Conservation (phyloP, 2,888 invertebrate genomes). For the Micoletzkya japonica region DNA sequence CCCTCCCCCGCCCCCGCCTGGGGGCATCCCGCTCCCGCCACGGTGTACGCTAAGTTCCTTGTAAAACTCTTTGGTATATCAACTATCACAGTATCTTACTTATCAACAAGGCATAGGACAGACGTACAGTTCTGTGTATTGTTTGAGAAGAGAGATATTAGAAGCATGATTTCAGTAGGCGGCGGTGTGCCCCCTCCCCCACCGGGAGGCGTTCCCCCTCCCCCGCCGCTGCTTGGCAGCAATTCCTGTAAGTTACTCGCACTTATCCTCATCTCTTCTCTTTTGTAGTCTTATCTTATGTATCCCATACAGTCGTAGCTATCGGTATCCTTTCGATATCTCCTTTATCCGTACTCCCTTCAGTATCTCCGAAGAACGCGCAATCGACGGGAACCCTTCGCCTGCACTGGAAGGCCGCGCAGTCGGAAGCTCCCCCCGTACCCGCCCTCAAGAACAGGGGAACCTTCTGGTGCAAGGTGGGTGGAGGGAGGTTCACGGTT, state of each 20-base stretch:
- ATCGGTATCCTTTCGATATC: slow-evolving; percentile 56
- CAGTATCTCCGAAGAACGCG: slow-evolving; percentile 33
- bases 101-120: no score
- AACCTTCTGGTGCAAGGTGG: slow-evolving; percentile 86
- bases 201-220: slow-evolving; percentile 60
- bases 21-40: slow-evolving; percentile 46
- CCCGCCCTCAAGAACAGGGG: slow-evolving; percentile 60
- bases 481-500: no score
- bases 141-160: background rate
- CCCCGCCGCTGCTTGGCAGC: slow-evolving; percentile 38
- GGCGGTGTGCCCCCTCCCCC: slow-evolving; percentile 53
- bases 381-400: slow-evolving; percentile 73
- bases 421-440: slow-evolving; percentile 59
- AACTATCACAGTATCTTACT: background rate
- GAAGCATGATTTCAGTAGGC: slow-evolving; percentile 30
- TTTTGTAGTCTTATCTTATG: background rate
- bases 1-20: slow-evolving; percentile 49
- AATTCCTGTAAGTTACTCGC: slow-evolving; percentile 6
- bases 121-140: no score
- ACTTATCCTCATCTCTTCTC: background rate
- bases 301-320: slow-evolving; percentile 3
- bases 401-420: slow-evolving; percentile 90
- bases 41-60: slow-evolving; percentile 37
- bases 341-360: no score
- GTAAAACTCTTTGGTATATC: background rate